These are phyloP conservation scores for Spinus olivaceus DNA, from an alignment of 2,797 vertebrate species.

Conservation along the genomic window DNA sequence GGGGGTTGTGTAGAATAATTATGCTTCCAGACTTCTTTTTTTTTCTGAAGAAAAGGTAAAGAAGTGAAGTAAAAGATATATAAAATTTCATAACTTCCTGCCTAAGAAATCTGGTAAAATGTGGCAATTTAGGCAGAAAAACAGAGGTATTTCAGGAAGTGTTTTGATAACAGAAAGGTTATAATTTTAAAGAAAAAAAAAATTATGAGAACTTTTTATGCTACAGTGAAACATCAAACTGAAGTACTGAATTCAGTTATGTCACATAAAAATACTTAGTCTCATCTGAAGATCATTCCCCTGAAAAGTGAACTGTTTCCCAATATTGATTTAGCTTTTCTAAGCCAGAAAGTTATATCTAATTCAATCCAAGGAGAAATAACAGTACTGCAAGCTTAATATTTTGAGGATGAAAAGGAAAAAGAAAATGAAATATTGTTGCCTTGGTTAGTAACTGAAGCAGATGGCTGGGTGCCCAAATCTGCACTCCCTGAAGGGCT, in stretches of 20 bases:
- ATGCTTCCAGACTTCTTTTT: not conserved
- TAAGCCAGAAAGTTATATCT: not conserved
- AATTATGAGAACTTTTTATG: not conserved
- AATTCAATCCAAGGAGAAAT: not conserved
- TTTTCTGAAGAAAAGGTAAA: not conserved
- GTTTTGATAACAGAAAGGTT: not conserved
- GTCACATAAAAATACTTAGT: constrained; percentile 6
- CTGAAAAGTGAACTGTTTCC: not conserved
- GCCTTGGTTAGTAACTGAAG: not conserved
- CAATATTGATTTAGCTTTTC: not conserved
- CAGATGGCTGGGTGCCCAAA: not conserved
- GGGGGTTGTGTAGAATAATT: not conserved
- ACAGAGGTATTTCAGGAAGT: not conserved
- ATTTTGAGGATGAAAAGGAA: not conserved
- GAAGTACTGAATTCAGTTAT: not conserved
- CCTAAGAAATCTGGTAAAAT: not conserved
- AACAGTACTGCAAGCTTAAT: not conserved
- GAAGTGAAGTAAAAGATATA: not conserved
- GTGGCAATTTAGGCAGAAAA: not conserved
- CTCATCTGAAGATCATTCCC: not conserved
- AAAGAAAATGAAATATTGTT: not conserved
- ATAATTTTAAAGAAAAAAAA: not conserved
- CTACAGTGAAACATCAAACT: not conserved
- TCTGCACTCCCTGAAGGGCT: not conserved
- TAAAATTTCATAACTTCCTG: not conserved